These are phyloP conservation scores for Orthosia gracilis DNA, from an alignment of 2,888 invertebrate species.

Conservation along the genomic window DNA sequence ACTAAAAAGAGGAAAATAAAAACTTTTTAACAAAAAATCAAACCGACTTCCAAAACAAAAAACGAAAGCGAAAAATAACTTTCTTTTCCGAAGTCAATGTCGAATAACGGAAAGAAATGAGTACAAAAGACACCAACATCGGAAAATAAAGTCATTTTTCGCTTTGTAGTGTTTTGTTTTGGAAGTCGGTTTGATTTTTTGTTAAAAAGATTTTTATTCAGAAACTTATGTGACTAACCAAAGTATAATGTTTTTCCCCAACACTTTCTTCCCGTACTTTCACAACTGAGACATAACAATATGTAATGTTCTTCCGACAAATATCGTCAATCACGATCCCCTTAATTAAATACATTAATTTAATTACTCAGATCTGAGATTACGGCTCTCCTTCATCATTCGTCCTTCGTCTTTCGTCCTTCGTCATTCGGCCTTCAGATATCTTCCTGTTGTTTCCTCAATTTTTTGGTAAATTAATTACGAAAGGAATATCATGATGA, in stretches of 20 bases:
- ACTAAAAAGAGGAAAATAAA: too few species aligned
- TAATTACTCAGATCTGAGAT: slow-evolving; percentile 61
- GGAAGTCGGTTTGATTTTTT: too few species aligned
- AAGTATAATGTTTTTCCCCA: background rate
- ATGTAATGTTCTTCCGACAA: slow-evolving; percentile 47
- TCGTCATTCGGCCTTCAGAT: slow-evolving; percentile 36
- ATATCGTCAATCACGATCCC: slow-evolving; percentile 60
- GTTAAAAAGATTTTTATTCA: too few species aligned
- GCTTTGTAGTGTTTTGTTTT: too few species aligned
- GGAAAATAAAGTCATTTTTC: too few species aligned
- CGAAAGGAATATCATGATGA: slow-evolving; percentile 24
- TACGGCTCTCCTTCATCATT: slow-evolving; percentile 45
- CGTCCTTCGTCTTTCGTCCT: slow-evolving; percentile 43
- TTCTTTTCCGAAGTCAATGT: too few species aligned
- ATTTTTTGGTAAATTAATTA: slow-evolving; percentile 50
- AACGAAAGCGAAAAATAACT: too few species aligned
- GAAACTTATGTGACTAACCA: background rate
- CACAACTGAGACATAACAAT: slow-evolving; percentile 34
- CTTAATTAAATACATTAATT: slow-evolving; percentile 67
- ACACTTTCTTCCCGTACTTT: background rate
- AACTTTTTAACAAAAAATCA: too few species aligned
- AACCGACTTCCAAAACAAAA: too few species aligned
- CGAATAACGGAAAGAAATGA: too few species aligned
- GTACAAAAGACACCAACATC: too few species aligned
- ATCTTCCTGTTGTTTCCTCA: slow-evolving; percentile 27